Percentiles rank a stretch among this genome's conserved stretches.
Evolutionary conservation across 2,888 invertebrate species (phyloP).

Genomic region (Lasioglossum pauxillum): DNA sequence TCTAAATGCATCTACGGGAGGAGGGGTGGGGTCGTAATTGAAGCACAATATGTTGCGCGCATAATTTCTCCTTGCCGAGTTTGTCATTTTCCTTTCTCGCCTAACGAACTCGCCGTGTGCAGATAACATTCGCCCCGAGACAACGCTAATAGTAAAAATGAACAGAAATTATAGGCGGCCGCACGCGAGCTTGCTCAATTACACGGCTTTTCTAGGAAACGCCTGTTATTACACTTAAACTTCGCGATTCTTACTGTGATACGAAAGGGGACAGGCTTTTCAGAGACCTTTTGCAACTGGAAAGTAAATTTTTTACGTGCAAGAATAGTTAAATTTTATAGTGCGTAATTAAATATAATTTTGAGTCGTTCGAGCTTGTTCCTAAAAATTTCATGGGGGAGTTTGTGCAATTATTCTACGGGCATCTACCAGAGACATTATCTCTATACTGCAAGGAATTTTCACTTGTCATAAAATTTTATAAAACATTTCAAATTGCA

Average conservation of each 20-base stretch:
- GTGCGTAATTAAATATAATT: background rate
- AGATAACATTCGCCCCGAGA: background rate
- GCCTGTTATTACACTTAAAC: background rate
- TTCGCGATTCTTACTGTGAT: background rate
- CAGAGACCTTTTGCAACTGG: background rate
- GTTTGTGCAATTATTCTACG: background rate
- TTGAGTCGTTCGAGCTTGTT: background rate
- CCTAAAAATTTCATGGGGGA: background rate
- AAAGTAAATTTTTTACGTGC: background rate
- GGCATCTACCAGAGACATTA: background rate
- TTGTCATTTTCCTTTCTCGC: background rate
- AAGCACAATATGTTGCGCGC: background rate
- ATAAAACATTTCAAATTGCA: too few relatives aligned
- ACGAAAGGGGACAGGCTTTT: background rate
- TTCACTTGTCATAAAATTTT: background rate
- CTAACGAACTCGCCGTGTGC: background rate
- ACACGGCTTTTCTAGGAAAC: background rate
- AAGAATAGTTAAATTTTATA: background rate
- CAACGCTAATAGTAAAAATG: background rate
- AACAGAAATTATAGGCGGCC: conserved; percentile 4
- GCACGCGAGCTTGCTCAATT: conserved; percentile 8
- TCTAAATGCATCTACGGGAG: background rate
- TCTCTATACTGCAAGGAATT: background rate
- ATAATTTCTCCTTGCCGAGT: conserved; percentile 13
- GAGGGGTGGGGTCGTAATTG: conserved; percentile 3